Evolutionary conservation across 2,113 vertebrate genomes (phyloP).

Genomic region (Malaclemys terrapin): DNA sequence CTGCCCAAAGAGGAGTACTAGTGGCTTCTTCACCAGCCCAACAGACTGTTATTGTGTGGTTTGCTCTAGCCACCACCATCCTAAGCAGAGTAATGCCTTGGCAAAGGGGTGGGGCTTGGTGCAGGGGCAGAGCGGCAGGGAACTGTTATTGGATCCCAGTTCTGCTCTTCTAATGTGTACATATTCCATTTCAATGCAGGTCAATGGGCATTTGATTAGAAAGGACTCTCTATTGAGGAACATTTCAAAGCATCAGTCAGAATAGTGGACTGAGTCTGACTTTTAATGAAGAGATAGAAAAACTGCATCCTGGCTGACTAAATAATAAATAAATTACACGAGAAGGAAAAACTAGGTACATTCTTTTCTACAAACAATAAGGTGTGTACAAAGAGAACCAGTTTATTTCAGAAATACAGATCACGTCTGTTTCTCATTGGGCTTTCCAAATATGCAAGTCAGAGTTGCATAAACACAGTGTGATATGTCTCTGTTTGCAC

Average conservation of each 20-base stretch:
- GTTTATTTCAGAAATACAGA: neutral
- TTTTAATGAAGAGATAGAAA: neutral
- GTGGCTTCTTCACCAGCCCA: neutral
- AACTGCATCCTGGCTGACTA: neutral
- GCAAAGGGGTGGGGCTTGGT: neutral
- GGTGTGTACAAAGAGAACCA: fast-evolving
- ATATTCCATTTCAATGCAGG: neutral
- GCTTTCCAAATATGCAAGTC: neutral
- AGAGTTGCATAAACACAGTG: neutral
- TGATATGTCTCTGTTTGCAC: neutral
- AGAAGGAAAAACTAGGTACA: neutral
- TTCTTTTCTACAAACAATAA: neutral
- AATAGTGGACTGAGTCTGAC: neutral
- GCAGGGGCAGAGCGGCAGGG: neutral
- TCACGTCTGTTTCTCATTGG: neutral
- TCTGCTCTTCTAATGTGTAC: fast-evolving
- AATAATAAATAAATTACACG: neutral
- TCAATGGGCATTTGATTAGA: neutral
- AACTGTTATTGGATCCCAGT: neutral
- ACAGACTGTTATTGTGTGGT: neutral
- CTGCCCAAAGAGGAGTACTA: neutral
- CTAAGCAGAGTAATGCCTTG: neutral
- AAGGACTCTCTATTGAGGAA: neutral
- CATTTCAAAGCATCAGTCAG: neutral
- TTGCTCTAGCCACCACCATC: neutral